A percentile compares a stretch with the other conserved stretches of the same genome.
These are phyloP conservation scores for Sardinella longiceps DNA, from an alignment of 2,797 vertebrate species.

Conservation along the genomic window DNA sequence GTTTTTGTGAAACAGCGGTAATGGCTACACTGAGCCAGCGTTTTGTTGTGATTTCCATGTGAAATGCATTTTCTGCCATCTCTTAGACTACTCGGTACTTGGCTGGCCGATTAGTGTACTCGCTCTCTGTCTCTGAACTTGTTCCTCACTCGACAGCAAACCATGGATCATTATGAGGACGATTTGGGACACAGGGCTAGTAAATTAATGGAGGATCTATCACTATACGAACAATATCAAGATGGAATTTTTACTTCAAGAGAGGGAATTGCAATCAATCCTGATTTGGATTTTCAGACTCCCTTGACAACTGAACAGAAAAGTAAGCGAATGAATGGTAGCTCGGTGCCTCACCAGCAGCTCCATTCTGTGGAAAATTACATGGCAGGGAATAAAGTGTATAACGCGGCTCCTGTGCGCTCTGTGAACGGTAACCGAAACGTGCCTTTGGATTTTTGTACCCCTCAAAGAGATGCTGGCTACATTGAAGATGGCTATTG, in stretches of 20 bases:
- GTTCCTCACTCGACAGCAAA: slow-evolving; percentile 60
- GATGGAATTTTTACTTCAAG: slow-evolving; percentile 71
- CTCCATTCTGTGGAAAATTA: slow-evolving; percentile 78
- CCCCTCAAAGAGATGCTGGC: slow-evolving; percentile 73
- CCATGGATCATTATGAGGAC: slow-evolving; percentile 84
- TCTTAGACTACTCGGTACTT: slow-evolving; percentile 62
- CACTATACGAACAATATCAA: slow-evolving; percentile 73
- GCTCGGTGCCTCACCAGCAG: slow-evolving; percentile 74
- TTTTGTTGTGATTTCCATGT: slow-evolving; percentile 77
- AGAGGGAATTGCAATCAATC: slow-evolving; percentile 72
- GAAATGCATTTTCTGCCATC: slow-evolving; percentile 74
- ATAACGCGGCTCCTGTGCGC: slow-evolving; percentile 76
- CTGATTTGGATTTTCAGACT: slow-evolving; percentile 74
- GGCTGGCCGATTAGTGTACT: slow-evolving; percentile 62
- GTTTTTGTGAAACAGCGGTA: slow-evolving; percentile 58
- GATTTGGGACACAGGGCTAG: slow-evolving; percentile 76
- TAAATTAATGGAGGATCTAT: slow-evolving; percentile 78
- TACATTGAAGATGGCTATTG: slow-evolving; percentile 76
- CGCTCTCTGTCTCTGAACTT: slow-evolving; percentile 59
- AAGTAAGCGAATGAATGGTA: slow-evolving; percentile 76
- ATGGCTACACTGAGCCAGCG: slow-evolving; percentile 56
- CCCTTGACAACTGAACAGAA: slow-evolving; percentile 66
- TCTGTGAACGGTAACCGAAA: slow-evolving; percentile 71
- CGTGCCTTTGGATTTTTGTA: slow-evolving; percentile 77
- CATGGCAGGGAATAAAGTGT: slow-evolving; percentile 77